A percentile compares a stretch with the other conserved stretches of the same genome.
These are phyloP conservation scores for Siniperca scherzeri DNA, from an alignment of 2,797 vertebrate species.

Conservation along the genomic window DNA sequence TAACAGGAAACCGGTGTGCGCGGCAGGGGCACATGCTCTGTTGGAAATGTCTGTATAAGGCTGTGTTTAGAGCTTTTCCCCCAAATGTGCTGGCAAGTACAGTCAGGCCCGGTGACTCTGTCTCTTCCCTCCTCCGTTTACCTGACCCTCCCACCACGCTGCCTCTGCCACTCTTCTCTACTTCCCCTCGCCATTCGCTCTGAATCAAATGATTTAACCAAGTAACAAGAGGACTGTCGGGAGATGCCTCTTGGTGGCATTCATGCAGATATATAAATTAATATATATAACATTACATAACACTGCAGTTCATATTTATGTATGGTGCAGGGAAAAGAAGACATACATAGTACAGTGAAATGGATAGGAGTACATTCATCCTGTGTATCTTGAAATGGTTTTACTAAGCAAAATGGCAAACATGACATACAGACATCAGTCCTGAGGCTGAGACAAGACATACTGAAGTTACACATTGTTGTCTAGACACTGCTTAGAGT, in stretches of 20 bases:
- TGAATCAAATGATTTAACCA: constrained; percentile 12
- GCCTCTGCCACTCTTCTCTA: constrained; percentile 16
- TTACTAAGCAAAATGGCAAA: constrained; percentile 3
- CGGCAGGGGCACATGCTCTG: constrained; percentile 60
- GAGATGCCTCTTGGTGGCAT: constrained; percentile 21
- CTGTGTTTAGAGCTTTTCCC: constrained; percentile 76
- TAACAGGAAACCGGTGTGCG: constrained; percentile 84
- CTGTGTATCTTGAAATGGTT: background rate
- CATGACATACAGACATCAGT: constrained; percentile 1
- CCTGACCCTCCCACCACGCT: constrained; percentile 66
- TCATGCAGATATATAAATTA: background rate
- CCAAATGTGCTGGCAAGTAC: constrained; percentile 82
- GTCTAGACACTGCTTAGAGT: constrained; percentile 38
- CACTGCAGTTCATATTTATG: background rate
- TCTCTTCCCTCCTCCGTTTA: constrained; percentile 59
- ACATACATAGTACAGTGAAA: background rate
- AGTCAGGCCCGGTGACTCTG: constrained; percentile 79
- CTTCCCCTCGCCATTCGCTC: background rate
- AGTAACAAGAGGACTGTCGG: constrained; percentile 7
- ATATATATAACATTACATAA: constrained; percentile 5
- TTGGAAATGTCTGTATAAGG: constrained; percentile 87
- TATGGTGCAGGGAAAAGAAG: background rate
- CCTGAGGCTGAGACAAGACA: background rate
- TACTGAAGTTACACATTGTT: constrained; percentile 12
- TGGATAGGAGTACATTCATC: background rate